Base-by-base conservation (phyloP, 1,140 invertebrate genomes). In the Lerema accius region DNA sequence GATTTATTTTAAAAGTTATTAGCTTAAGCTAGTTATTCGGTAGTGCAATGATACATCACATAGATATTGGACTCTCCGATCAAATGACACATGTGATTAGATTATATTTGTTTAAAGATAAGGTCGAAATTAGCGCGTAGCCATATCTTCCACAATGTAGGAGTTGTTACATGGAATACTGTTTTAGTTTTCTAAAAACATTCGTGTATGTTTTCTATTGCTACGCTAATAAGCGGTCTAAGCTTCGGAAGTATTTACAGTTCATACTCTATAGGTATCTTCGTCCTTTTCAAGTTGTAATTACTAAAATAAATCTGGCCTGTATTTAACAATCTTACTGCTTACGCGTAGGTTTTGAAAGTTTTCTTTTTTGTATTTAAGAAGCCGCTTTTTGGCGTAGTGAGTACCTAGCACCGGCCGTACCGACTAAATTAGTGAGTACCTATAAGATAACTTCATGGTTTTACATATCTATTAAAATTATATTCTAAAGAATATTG, bases 1-100 rank as follows among this genome's bases (percentile, higher is more conserved):
- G 67, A 73, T 73, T 61, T 60, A 48, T 60, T 49, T 49, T 49
- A 48, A 26, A 23, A 40, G 15, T 14, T 58, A 19, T 35, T 60
- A 48, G 7, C 11, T 14, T 60, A 60, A 48, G 45, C 45, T 60
- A 48, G 42, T 55, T 43, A 35, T 45, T 63, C 5, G 40, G 7
- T 42, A 56, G 43, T 48, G 50, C 50, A 63, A 48, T 55, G 46
- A 19, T 23, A 56, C 62, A 64, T 64, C 62, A 64, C 62, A 64
- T 56, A 26, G 13, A 40, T 14, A 17, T 56, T 56, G 14, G 15
- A 35, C 4, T 50, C 28, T 49, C 10, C 16, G 15, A 10, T 15
- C 15, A 32, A 28, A 28, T 6, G 14, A 49, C 17, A 11, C 14
- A 49, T 32, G 46, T 28, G 35, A 15, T 37, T 35, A 50, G 15